Evolutionary conservation across 2,113 vertebrate genomes (phyloP), one percentile per base, ranked within the genome.

Genomic region (Illadopsis cleaveri): DNA sequence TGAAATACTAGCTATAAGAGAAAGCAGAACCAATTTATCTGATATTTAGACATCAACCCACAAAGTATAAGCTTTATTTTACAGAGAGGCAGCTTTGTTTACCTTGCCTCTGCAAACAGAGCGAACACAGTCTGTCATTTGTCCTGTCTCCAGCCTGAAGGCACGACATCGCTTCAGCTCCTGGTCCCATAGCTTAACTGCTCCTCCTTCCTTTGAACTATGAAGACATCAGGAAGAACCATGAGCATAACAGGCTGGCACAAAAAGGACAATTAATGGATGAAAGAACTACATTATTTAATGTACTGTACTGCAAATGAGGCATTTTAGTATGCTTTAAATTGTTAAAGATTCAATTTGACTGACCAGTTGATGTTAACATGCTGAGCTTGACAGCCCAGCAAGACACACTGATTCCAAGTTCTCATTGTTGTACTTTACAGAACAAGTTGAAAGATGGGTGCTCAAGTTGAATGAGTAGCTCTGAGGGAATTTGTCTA

Each of bases 131-230:
- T 99, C 99, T 2, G 99, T 99, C 85, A 98, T 94, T 78, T 99
- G 99, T 75, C 99, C 99, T 0, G 99, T 99, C 98, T 99, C 99
- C 28, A 99, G 97, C 60, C 98, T 97, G 97, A 99, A 99, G 76
- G 99, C 99, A 77, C 99, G 98, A 92, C 99, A 99, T 15, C 99
- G 97, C 88, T 99, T 99, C 95, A 99, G 96, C 86, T 99, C 99
- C 97, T 99, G 99, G 85, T 99, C 99, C 99, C 99, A 99, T 6
- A 99, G 98, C 82, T 99, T 99, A 20, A 99, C 98, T 33, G 99
- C 99, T 21, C 99, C 99, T 60, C 99, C 99, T 92, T 99, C 99
- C 81, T 99, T 99, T n/a, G 99, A 99, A 31, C 99, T 99, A 62
- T 4, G 31, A 33, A 90, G 76, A 81, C 54, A 93, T 38, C 56